Conservation (phyloP, 2,888 invertebrate species). For the Enoplolaimus lenunculus region DNA sequence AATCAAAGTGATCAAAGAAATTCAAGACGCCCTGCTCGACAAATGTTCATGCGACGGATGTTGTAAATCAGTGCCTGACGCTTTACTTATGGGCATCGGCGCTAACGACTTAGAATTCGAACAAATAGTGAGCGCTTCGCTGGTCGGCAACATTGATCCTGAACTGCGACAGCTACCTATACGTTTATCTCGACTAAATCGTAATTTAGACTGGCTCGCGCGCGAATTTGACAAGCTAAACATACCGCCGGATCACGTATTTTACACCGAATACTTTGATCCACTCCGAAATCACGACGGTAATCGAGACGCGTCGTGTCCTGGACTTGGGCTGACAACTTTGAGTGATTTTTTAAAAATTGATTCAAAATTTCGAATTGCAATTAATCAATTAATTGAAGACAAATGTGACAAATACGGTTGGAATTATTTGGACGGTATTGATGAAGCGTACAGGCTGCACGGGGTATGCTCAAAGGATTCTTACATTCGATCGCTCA, state of each 20-base stretch:
- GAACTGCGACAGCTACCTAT: not conserved
- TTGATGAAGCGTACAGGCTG: conserved; percentile 26
- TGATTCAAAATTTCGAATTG: conserved; percentile 27
- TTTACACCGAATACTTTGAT: conserved; percentile 32
- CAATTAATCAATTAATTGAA: conserved; percentile 28
- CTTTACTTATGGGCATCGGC: conserved; percentile 31
- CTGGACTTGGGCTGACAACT: conserved; percentile 26
- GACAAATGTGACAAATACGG: conserved; percentile 26
- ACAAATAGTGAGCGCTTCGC: conserved; percentile 28
- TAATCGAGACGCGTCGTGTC: conserved; percentile 30
- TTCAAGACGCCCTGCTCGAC: not conserved
- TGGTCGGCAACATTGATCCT: conserved; percentile 23
- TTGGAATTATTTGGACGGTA: conserved; percentile 29
- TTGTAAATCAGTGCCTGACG: conserved; percentile 27
- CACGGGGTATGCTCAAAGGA: conserved; percentile 30
- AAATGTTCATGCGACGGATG: conserved; percentile 16
- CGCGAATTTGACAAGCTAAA: conserved; percentile 11
- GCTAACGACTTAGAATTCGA: conserved; percentile 36
- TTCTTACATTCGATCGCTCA: conserved; percentile 26
- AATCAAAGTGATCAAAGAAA: too few species aligned
- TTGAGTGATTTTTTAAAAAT: conserved; percentile 27
- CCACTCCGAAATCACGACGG: conserved; percentile 31
- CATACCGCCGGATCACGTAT: conserved; percentile 25
- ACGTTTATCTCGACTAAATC: conserved; percentile 9
- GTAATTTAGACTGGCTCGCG: conserved; percentile 22